Evolutionary conservation across 2,888 invertebrate species (phyloP).

Genomic region (Pyralis farinalis): DNA sequence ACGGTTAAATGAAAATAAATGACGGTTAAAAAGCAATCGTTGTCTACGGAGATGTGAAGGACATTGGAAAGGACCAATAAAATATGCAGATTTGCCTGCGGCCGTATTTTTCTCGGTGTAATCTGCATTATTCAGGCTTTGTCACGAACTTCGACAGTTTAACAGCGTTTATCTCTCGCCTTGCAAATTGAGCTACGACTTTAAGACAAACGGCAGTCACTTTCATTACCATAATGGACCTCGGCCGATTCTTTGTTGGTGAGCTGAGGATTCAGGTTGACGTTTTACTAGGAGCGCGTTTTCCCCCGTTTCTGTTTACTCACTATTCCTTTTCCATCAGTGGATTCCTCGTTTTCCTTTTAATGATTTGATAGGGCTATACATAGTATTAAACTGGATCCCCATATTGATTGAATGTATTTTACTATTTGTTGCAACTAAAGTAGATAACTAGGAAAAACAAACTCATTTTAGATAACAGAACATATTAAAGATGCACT

Average conservation of each 20-base stretch:
- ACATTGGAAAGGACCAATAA: conserved; percentile 74
- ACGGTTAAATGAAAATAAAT: conserved; percentile 24
- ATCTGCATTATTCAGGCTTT: conserved; percentile 81
- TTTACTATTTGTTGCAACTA: no score
- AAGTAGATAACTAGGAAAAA: no score
- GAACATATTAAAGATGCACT: no score
- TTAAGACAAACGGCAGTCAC: conserved; percentile 80
- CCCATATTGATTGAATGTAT: no score
- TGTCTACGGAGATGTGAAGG: conserved; percentile 47
- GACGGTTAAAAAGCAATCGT: conserved; percentile 34
- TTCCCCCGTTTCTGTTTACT: conserved; percentile 17
- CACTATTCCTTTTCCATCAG: background rate
- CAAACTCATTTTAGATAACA: no score
- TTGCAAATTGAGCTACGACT: conserved; percentile 81
- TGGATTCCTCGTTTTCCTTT: background rate
- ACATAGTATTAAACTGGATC: no score
- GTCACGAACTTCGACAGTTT: conserved; percentile 81
- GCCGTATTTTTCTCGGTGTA: conserved; percentile 79
- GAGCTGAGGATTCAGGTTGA: conserved; percentile 58
- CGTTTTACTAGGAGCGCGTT: conserved; percentile 43
- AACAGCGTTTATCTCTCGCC: conserved; percentile 81
- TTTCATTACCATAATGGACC: conserved; percentile 80
- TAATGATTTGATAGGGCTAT: background rate
- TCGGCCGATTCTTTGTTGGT: conserved; percentile 74
- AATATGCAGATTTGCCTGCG: conserved; percentile 79